phyloP scores from a whole-genome alignment of 2,888 invertebrate species.

The Diaperis boleti region DNA sequence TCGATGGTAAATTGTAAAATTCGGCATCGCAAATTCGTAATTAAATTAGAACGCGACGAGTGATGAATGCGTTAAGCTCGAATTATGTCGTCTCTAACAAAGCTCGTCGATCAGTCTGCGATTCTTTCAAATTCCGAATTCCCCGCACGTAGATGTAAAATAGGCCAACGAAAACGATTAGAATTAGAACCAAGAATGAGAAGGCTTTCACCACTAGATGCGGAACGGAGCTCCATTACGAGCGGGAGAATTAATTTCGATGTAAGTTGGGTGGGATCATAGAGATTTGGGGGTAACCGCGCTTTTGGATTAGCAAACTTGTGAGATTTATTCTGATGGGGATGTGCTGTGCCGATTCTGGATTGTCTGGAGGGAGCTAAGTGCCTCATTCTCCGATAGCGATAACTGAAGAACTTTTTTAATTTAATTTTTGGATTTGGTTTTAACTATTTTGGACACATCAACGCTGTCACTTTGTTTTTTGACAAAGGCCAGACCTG shows the following conservation, averaged over 20 bases:
- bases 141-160: background rate
- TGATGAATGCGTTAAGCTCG: conserved; percentile 24
- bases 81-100: conserved; percentile 26
- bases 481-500: no score
- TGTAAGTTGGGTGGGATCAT: conserved; percentile 32
- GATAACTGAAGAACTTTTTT: no score
- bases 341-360: conserved; percentile 8
- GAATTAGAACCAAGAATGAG: conserved; percentile 21
- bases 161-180: conserved; percentile 9
- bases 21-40: conserved; percentile 19
- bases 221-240: conserved; percentile 32
- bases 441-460: no score
- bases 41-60: conserved; percentile 22
- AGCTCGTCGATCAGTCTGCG: conserved; percentile 12
- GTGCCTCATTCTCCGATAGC: no score
- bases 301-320: conserved; percentile 26
- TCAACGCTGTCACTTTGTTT: no score
- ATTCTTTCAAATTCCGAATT: conserved; percentile 1
- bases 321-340: conserved; percentile 29
- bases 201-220: conserved; percentile 25
- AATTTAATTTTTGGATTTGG: no score
- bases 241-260: conserved; percentile 34
- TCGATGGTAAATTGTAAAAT: conserved; percentile 22
- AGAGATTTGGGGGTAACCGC: conserved; percentile 31
- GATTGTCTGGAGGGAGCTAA: no score